Conservation (phyloP, 2,797 vertebrate species). For the Anableps anableps region DNA sequence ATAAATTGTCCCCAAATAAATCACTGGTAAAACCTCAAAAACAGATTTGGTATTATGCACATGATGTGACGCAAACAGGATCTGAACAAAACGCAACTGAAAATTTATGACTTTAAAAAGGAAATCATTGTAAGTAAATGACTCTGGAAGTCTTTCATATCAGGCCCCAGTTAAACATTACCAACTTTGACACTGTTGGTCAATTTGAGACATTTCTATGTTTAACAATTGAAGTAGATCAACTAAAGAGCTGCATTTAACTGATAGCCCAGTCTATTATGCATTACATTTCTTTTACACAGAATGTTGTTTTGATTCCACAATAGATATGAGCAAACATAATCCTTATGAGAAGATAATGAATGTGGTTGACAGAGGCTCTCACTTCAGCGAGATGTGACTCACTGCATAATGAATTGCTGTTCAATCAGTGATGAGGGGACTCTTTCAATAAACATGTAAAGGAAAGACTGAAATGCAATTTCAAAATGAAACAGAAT, state of each 20-base stretch:
- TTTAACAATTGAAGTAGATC: not conserved
- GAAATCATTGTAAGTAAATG: not conserved
- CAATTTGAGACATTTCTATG: not conserved
- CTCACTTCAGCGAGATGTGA: constrained; percentile 8
- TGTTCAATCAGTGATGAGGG: not conserved
- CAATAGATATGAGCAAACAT: not conserved
- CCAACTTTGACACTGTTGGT: not conserved
- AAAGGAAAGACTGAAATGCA: not conserved
- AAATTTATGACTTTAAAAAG: not conserved
- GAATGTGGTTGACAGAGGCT: constrained; percentile 3
- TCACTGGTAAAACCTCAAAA: not conserved
- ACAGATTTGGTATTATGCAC: not conserved
- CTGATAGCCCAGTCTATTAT: not conserved
- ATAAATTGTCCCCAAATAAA: not conserved
- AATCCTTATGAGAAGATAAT: constrained; percentile 11
- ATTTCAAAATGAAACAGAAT: not conserved
- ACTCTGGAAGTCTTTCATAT: not conserved
- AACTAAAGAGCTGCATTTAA: not conserved
- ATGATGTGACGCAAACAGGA: not conserved
- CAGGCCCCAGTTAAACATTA: not conserved
- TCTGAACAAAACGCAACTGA: not conserved
- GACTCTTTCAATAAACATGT: constrained; percentile 2
- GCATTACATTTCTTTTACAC: not conserved
- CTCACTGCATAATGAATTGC: constrained; percentile 9
- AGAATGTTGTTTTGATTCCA: constrained; percentile 3